Evolutionary conservation across 1,140 invertebrate species (phyloP).

Genomic region (Eupeodes corollae): DNA sequence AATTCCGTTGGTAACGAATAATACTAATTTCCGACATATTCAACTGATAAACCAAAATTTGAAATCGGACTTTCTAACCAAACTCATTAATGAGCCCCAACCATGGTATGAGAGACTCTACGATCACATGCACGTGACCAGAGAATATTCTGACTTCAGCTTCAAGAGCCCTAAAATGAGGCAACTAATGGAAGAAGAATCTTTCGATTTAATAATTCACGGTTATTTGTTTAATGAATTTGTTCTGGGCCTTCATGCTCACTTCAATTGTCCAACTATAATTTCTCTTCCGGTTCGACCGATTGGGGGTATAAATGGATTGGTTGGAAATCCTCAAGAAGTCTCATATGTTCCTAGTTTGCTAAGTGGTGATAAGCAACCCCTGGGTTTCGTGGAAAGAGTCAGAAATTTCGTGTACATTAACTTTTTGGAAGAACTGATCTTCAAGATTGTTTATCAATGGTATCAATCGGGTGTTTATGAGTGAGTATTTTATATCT

Average conservation of each 20-base stretch:
- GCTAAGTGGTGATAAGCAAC: slow-evolving; percentile 2
- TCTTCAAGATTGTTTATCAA: too few relatives aligned
- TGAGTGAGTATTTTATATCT: too few relatives aligned
- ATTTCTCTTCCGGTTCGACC: slow-evolving; percentile 5
- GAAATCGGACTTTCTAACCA: too few relatives aligned
- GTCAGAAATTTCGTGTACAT: neutral
- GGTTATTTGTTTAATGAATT: slow-evolving; percentile 11
- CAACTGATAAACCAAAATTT: too few relatives aligned
- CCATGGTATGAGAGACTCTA: neutral
- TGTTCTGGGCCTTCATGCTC: slow-evolving; percentile 6
- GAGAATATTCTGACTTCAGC: neutral
- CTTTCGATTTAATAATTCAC: slow-evolving; percentile 12
- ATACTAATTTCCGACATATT: too few relatives aligned
- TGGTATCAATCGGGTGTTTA: too few relatives aligned
- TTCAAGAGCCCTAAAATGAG: neutral
- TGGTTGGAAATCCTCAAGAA: slow-evolving; percentile 9
- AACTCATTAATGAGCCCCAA: neutral
- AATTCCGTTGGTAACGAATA: too few relatives aligned
- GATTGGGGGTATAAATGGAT: neutral
- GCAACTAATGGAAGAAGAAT: neutral
- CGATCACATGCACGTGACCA: neutral
- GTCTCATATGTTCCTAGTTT: slow-evolving; percentile 7
- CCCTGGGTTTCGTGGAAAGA: slow-evolving; percentile 1
- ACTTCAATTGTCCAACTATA: slow-evolving; percentile 11
- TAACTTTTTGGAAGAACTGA: too few relatives aligned